Evolutionary conservation across 2,797 vertebrate species (phyloP).

Genomic region (Acipenser oxyrinchus): DNA sequence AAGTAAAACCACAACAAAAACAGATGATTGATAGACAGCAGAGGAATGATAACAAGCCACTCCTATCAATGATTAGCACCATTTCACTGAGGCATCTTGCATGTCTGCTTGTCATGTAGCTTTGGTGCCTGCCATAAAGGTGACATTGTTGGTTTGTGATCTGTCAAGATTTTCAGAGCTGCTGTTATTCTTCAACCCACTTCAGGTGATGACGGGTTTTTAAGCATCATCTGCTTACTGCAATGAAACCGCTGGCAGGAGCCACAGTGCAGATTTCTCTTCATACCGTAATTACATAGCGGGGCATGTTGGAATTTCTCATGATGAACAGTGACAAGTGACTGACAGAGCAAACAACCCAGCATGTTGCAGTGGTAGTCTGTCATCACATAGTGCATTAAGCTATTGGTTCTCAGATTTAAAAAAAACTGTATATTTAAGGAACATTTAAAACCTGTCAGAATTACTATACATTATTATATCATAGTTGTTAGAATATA

Average conservation of each 20-base stretch:
- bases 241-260: not conserved
- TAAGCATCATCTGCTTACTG: not conserved
- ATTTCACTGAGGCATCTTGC: conserved; percentile 15
- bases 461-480: too few relatives aligned
- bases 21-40: conserved; percentile 65
- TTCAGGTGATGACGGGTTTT: not conserved
- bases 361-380: not conserved
- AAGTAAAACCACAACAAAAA: too few relatives aligned
- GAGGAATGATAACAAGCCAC: conserved; percentile 57
- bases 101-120: conserved; percentile 12
- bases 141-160: conserved; percentile 56
- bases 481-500: too few relatives aligned
- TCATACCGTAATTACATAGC: not conserved
- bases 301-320: not conserved
- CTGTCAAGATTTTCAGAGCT: conserved; percentile 51
- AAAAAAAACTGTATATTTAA: too few relatives aligned
- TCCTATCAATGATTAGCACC: conserved; percentile 49
- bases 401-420: too few relatives aligned
- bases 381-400: too few relatives aligned
- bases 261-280: not conserved
- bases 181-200: conserved; percentile 6
- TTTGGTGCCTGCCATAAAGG: conserved; percentile 2
- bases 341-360: conserved; percentile 19
- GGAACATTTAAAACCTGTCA: too few relatives aligned
- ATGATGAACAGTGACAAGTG: conserved; percentile 5